A percentile compares a stretch with the other conserved stretches of the same genome.
phyloP scores from a whole-genome alignment of 2,888 invertebrate species.

The Prenolepis imparis region DNA sequence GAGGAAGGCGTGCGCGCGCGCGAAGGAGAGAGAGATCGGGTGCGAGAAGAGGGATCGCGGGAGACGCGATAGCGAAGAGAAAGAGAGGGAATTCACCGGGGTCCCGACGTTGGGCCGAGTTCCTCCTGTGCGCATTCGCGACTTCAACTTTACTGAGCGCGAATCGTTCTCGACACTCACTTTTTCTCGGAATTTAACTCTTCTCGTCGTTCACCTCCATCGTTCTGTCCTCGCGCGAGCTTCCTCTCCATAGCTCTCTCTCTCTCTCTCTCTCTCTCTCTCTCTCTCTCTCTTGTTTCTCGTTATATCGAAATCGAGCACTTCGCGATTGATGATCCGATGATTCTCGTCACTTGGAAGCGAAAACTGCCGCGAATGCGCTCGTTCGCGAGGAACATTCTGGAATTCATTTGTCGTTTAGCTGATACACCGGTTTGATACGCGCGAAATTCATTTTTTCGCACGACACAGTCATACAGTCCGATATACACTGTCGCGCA shows the following conservation, averaged over 20 bases:
- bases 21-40: conserved; percentile 47
- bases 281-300: conserved; percentile 18
- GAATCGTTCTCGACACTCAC: conserved; percentile 42
- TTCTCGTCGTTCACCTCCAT: not conserved
- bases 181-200: conserved; percentile 7
- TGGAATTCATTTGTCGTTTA: not conserved
- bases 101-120: conserved; percentile 69
- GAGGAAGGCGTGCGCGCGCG: conserved; percentile 61
- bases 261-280: conserved; percentile 15
- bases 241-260: not conserved
- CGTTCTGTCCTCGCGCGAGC: conserved; percentile 2
- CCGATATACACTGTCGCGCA: not conserved
- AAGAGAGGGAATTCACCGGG: conserved; percentile 32
- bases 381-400: not conserved
- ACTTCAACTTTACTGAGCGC: conserved; percentile 63
- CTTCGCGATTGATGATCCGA: not conserved
- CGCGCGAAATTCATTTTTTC: conserved; percentile 10
- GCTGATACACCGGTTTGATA: not conserved
- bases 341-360: not conserved
- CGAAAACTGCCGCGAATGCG: not conserved
- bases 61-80: conserved; percentile 41
- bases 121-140: conserved; percentile 68
- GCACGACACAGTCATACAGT: not conserved
- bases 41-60: conserved; percentile 52
- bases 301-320: not conserved